Base-by-base conservation (phyloP, 2,888 invertebrate genomes). In the Cephus rjabovi region DNA sequence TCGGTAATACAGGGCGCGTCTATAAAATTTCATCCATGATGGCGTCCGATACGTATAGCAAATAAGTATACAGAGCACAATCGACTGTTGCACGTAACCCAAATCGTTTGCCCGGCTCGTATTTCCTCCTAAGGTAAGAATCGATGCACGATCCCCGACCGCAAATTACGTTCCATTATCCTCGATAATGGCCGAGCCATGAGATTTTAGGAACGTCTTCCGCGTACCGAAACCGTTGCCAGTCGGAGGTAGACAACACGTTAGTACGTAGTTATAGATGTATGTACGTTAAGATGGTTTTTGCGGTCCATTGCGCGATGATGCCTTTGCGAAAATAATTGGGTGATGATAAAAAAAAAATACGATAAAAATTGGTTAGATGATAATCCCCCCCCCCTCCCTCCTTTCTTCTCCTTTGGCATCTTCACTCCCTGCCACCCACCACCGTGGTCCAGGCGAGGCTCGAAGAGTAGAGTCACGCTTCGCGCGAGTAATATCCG, bases 141-240 rank as follows among this genome's bases (percentile, higher is more conserved):
- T 82, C 83, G 83, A 82, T 83, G 82, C 85, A 82, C 81, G 81
- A 82, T 80, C 79, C 81, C 81, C 83, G 86, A 88, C 87, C 89
- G 81, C 88, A 88, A 88, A 89, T 87, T 85, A 86, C 82, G 84
- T 85, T 84, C 85, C 83, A 85, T 86, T 87, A 86, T 85, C n/a
- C 79, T 81, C 82, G 83, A 86, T 88, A 85, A 87, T 88, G 85
- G 86, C 81, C 56, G 56, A 23, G 80, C 74, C 78, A 73, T 34
- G 35, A 69, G 76, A 81, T 76, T 78, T 78, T 75, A 75, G 78
- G 78, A 76, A 76, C 75, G 73, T 75, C 78, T 78, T 78, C 75
- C 78, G 78, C 76, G 75, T 78, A 73, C 78, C 75, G 78, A 76
- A 75, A 37, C 30, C 11, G n/a, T 34, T 12, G 34, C 74, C 30